Conservation (phyloP, 2,797 vertebrate species). For the Fundulus diaphanus region DNA sequence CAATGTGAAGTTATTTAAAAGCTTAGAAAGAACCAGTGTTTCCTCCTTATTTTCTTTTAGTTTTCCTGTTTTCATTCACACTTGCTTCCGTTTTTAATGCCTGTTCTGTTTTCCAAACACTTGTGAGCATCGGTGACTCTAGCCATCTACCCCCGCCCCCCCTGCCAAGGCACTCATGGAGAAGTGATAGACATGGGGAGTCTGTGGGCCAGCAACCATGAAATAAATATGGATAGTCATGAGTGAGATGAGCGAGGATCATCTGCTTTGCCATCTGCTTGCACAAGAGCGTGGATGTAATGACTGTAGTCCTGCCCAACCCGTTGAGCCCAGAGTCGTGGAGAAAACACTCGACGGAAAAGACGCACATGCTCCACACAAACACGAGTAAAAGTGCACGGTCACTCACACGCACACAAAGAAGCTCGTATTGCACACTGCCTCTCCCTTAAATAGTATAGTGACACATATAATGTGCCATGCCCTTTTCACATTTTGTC, state of each 20-base stretch:
- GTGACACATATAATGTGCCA: slow-evolving; percentile 28
- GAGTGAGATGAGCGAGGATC: slow-evolving; percentile 84
- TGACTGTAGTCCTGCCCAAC: slow-evolving; percentile 77
- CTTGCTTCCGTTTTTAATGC: slow-evolving; percentile 71
- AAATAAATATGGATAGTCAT: slow-evolving; percentile 88
- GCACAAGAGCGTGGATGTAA: slow-evolving; percentile 76
- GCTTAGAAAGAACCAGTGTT: slow-evolving; percentile 70
- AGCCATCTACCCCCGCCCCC: background rate
- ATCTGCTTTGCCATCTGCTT: slow-evolving; percentile 88
- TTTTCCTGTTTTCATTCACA: slow-evolving; percentile 51
- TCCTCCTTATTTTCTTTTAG: slow-evolving; percentile 51
- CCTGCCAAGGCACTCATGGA: slow-evolving; percentile 75
- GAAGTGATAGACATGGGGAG: slow-evolving; percentile 77
- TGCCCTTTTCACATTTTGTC: slow-evolving; percentile 7
- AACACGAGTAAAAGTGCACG: slow-evolving; percentile 19
- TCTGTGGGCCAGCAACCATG: slow-evolving; percentile 82
- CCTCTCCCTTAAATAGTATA: slow-evolving; percentile 34
- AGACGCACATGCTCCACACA: slow-evolving; percentile 47
- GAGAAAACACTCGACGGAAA: slow-evolving; percentile 64
- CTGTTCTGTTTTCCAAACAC: slow-evolving; percentile 78
- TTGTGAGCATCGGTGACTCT: slow-evolving; percentile 71
- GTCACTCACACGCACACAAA: slow-evolving; percentile 34
- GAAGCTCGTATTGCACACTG: slow-evolving; percentile 21
- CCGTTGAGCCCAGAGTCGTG: slow-evolving; percentile 67
- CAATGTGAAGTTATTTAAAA: slow-evolving; percentile 82